Evolutionary conservation across 2,797 vertebrate genomes (phyloP).

Genomic region (Eidolon dupreanum): DNA sequence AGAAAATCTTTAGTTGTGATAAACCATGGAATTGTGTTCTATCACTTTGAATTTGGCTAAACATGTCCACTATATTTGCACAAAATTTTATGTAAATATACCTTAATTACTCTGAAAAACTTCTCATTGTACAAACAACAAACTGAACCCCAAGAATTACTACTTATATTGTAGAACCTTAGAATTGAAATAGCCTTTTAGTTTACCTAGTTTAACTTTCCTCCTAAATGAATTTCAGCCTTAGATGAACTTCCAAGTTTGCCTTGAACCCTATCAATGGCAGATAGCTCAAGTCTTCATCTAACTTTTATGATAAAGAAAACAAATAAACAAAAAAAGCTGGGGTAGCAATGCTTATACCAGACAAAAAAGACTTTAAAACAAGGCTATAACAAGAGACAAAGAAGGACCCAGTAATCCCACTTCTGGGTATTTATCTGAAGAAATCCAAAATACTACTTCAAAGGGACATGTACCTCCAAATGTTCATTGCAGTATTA

Average conservation of each 20-base stretch:
- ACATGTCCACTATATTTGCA: background rate
- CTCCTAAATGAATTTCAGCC: background rate
- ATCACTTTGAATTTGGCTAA: background rate
- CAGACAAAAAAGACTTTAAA: too few species aligned
- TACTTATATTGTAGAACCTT: background rate
- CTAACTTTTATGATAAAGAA: too few species aligned
- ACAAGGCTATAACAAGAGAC: too few species aligned
- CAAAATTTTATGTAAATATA: background rate
- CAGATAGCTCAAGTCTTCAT: background rate
- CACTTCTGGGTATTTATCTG: too few species aligned
- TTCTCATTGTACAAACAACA: background rate
- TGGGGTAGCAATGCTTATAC: too few species aligned
- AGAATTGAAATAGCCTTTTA: background rate
- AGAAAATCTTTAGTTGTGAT: background rate
- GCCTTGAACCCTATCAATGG: background rate
- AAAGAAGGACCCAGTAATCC: too few species aligned
- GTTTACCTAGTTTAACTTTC: background rate
- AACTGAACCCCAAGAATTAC: slow-evolving; percentile 1
- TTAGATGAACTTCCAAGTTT: background rate
- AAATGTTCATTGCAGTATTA: too few species aligned
- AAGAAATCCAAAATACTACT: too few species aligned
- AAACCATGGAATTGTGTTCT: background rate
- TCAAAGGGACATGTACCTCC: too few species aligned
- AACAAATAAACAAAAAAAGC: too few species aligned
- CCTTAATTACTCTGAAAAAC: background rate